Base-by-base conservation (phyloP, 2,888 invertebrate species). In the Eulithis prunata region DNA sequence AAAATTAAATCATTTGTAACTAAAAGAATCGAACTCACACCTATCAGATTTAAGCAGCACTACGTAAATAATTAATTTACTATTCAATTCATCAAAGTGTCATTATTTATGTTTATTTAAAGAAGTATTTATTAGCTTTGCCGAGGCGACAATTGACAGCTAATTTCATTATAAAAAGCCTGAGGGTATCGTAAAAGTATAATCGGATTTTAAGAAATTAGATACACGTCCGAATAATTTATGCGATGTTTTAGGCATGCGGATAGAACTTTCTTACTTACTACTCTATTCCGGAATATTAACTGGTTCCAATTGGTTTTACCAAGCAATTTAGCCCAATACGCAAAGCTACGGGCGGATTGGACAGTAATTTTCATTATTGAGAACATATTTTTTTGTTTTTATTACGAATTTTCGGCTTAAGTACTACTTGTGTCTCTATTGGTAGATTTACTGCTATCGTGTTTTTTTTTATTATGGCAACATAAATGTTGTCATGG, bases 81-180 rank as follows among this genome's bases (percentile, higher is more conserved):
- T 41, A 41, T 41, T 8, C 5, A 41, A 8, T 41, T 41, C 41
- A 49, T 49, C 49, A 21, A 21, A 21, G 3, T 82, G 75, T 73
- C 74, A 76, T 80, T 81, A 81, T 84, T 84, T 81, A 79, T 80
- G 73, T 77, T 78, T 66, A 68, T 70, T 53, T 59, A 56, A 63
- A 32, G 41, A 58, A 63, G 63, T 71, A 61, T 81, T 79, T 77
- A 73, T 79, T 76, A 75, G 71, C 49, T 60, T 62, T 55, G 64
- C 57, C 28, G 64, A 76, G 66, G 64, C 78, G 77, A 78, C 80
- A 79, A 79, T 79, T 76, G 75, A 71, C 75, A 74, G 76, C 71
- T 83, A 82, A 81, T 81, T 79, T 60, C 74, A 83, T 83, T 83
- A 81, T 74, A 75, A 70, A 75, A 78, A 73, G 74, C 71, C 73